Evolutionary conservation across 2,888 invertebrate genomes (phyloP).

Genomic region (Thymelicus lineola): DNA sequence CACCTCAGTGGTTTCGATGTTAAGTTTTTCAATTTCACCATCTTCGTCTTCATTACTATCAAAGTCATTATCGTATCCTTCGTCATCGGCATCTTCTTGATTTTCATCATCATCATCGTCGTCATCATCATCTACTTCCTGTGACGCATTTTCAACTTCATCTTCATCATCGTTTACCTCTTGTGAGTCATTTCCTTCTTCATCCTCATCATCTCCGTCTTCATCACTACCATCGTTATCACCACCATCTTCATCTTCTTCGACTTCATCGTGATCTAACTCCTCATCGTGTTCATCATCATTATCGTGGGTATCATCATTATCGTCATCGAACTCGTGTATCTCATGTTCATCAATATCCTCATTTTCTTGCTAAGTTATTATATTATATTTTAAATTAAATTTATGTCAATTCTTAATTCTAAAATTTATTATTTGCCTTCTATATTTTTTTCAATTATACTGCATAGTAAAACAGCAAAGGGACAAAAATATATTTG

Average conservation of each 20-base stretch:
- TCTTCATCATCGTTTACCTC: slow-evolving; percentile 51
- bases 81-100: slow-evolving; percentile 50
- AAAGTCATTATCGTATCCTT: slow-evolving; percentile 50
- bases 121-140: slow-evolving; percentile 49
- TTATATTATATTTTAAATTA: not conserved
- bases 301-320: slow-evolving; percentile 43
- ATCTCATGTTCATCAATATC: slow-evolving; percentile 62
- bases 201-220: slow-evolving; percentile 50
- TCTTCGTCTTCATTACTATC: slow-evolving; percentile 51
- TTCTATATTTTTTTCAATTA: too few species aligned
- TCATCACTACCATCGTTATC: slow-evolving; percentile 53
- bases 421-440: too few species aligned
- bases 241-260: slow-evolving; percentile 51
- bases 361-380: slow-evolving; percentile 51
- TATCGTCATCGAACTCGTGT: slow-evolving; percentile 49
- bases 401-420: not conserved
- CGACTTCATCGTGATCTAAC: slow-evolving; percentile 52
- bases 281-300: slow-evolving; percentile 52
- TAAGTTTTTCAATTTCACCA: slow-evolving; percentile 44
- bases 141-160: slow-evolving; percentile 42
- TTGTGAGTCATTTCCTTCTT: slow-evolving; percentile 55
- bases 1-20: slow-evolving; percentile 34
- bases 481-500: not conserved
- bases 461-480: too few species aligned
- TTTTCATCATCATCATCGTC: slow-evolving; percentile 50